Evolutionary conservation across 2,797 vertebrate species (phyloP).

Genomic region (Paramormyrops hopkinsi): DNA sequence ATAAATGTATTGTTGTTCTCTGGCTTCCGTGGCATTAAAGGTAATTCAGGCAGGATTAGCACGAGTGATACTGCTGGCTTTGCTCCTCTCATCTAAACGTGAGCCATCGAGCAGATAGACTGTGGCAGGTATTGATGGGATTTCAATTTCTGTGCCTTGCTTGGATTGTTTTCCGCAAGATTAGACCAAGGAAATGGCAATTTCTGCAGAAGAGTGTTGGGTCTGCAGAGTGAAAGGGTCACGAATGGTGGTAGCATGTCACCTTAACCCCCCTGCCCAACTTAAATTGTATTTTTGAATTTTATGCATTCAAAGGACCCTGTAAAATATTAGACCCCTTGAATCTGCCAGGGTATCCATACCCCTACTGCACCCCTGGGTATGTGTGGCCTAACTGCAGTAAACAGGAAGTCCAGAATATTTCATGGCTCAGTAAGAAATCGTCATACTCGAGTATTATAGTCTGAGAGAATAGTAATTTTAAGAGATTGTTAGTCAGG

Average conservation of each 20-base stretch:
- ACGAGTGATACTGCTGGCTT: not conserved
- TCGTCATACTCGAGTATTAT: not conserved
- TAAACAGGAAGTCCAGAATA: not conserved
- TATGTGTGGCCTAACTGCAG: not conserved
- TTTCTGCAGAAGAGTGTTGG: not conserved
- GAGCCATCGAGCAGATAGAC: not conserved
- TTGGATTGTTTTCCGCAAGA: not conserved
- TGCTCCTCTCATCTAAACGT: not conserved
- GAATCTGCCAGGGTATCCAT: not conserved
- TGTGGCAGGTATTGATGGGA: not conserved
- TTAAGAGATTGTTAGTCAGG: not conserved
- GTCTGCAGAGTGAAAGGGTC: not conserved
- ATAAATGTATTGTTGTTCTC: not conserved
- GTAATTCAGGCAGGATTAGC: not conserved
- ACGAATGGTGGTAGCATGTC: not conserved
- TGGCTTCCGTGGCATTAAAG: not conserved
- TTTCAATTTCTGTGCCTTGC: not conserved
- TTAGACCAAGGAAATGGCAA: not conserved
- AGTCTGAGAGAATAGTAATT: not conserved
- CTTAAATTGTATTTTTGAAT: not conserved
- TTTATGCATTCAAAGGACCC: not conserved
- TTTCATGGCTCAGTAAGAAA: not conserved
- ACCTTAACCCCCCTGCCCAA: not conserved
- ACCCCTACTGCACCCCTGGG: not conserved
- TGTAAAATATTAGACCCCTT: not conserved